Evolutionary conservation across 2,888 invertebrate species (phyloP).

Genomic region (Cetonia aurata): DNA sequence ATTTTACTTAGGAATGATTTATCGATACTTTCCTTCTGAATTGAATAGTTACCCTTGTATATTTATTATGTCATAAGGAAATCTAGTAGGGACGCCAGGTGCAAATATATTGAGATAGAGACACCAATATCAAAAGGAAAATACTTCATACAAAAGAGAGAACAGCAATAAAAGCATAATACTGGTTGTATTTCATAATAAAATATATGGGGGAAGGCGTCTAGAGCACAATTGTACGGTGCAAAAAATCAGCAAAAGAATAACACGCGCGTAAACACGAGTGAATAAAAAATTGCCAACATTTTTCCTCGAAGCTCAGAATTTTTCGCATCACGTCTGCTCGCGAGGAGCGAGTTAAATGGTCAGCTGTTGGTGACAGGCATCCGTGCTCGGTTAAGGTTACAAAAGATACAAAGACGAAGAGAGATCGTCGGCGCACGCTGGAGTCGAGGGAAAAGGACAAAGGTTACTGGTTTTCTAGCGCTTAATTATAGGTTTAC

Average conservation of each 20-base stretch:
- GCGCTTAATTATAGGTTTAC: constrained; percentile 39
- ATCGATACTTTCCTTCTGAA: too few species aligned
- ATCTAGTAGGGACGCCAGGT: not conserved
- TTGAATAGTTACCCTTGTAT: too few species aligned
- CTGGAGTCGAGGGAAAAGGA: constrained; percentile 14
- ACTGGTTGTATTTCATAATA: constrained; percentile 45
- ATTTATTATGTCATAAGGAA: not conserved
- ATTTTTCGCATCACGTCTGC: constrained; percentile 59
- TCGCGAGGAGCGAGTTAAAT: constrained; percentile 59
- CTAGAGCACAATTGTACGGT: constrained; percentile 38
- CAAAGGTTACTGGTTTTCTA: not conserved
- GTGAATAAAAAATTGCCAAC: constrained; percentile 58
- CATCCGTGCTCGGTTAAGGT: constrained; percentile 53
- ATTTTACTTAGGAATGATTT: too few species aligned
- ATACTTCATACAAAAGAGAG: constrained; percentile 28
- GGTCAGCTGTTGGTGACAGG: constrained; percentile 60
- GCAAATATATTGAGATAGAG: constrained; percentile 5
- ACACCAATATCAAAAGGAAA: constrained; percentile 14
- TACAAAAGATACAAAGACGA: constrained; percentile 34
- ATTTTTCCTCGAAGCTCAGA: constrained; percentile 56
- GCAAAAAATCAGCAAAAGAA: constrained; percentile 46
- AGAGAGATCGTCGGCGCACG: constrained; percentile 11
- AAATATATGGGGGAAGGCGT: constrained; percentile 44
- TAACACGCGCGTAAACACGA: constrained; percentile 53
- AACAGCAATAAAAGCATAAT: constrained; percentile 36